phyloP scores from a whole-genome alignment of 2,888 invertebrate genomes.

The Cyclophora punctaria region DNA sequence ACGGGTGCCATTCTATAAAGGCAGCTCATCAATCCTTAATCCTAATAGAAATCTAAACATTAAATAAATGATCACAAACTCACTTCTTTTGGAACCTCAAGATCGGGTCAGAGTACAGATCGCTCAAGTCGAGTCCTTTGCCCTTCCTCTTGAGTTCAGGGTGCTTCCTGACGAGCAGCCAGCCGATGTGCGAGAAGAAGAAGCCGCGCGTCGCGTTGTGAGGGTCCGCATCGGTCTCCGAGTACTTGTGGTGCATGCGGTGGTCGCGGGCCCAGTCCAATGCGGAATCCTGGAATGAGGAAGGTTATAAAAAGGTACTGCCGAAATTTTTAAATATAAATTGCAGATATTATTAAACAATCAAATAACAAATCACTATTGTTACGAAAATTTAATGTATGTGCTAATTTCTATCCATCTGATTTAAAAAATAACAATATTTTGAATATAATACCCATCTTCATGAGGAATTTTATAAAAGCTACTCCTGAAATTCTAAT shows the following conservation, averaged over 20 bases:
- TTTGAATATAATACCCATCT: too few relatives aligned
- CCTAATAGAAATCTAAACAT: neutral
- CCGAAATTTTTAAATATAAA: too few relatives aligned
- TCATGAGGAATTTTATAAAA: too few relatives aligned
- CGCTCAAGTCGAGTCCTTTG: constrained; percentile 87
- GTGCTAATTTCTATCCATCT: too few relatives aligned
- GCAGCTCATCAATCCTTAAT: too few relatives aligned
- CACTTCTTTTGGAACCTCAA: constrained; percentile 92
- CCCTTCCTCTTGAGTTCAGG: constrained; percentile 92
- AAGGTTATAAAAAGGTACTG: too few relatives aligned
- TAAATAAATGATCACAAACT: constrained; percentile 40
- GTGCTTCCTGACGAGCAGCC: constrained; percentile 93
- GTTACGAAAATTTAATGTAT: too few relatives aligned
- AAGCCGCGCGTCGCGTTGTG: constrained; percentile 95
- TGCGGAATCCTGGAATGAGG: constrained; percentile 77
- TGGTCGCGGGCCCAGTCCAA: constrained; percentile 88
- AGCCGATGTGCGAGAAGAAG: constrained; percentile 97
- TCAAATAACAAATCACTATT: too few relatives aligned
- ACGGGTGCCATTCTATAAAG: too few relatives aligned
- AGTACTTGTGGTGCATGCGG: constrained; percentile 93
- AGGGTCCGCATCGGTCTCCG: constrained; percentile 95
- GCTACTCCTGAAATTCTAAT: too few relatives aligned
- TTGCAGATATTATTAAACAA: too few relatives aligned
- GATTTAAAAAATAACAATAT: too few relatives aligned
- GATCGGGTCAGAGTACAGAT: constrained; percentile 87